Conservation (phyloP, 1,140 invertebrate genomes). For the Probaryconus sp. region DNA sequence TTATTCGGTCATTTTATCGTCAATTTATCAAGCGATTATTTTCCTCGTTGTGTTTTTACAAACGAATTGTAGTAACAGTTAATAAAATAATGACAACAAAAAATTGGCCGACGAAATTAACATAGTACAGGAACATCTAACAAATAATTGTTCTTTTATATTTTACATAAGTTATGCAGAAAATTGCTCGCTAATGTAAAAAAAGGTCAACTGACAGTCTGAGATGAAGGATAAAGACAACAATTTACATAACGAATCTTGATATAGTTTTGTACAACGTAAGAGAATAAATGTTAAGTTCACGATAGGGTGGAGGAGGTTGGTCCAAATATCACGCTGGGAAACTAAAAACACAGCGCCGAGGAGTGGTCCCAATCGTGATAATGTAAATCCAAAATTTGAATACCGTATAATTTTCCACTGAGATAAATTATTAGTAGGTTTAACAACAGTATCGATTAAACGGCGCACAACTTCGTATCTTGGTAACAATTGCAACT, state of each 20-base stretch:
- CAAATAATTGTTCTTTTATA: no score
- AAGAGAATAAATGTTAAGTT: background rate
- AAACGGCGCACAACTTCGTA: no score
- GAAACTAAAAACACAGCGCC: constrained; percentile 1
- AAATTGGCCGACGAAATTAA: no score
- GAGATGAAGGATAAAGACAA: no score
- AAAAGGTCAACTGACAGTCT: no score
- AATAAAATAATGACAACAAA: no score
- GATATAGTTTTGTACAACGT: constrained; percentile 8
- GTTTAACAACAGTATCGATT: background rate
- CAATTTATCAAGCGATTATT: constrained; percentile 3
- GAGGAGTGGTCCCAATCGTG: constrained; percentile 3
- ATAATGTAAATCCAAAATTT: constrained; percentile 17
- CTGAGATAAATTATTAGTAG: constrained; percentile 1
- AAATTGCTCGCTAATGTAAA: no score
- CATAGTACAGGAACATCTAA: no score
- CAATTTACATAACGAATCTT: constrained; percentile 20
- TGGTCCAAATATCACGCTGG: background rate
- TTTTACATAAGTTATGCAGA: no score
- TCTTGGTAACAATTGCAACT: no score
- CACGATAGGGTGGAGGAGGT: constrained; percentile 1
- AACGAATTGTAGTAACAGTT: no score
- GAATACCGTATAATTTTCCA: background rate
- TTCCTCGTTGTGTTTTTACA: no score
- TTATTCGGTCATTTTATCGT: constrained; percentile 41